Conservation (phyloP, 2,113 vertebrate genomes). For the Cyanoderma ruficeps region DNA sequence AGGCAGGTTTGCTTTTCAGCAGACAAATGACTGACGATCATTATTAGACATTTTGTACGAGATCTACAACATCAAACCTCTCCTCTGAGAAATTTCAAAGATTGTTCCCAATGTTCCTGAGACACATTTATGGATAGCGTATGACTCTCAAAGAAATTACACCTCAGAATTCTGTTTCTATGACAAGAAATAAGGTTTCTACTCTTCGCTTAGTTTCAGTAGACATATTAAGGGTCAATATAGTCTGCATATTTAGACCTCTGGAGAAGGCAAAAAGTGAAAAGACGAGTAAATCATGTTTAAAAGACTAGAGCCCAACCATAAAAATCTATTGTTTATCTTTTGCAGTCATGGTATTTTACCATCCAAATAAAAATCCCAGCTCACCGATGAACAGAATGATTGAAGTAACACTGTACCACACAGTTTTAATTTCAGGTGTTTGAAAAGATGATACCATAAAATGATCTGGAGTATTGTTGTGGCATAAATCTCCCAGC, state of each 20-base stretch:
- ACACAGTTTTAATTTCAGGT: conserved; percentile 34
- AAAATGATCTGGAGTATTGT: conserved; percentile 14
- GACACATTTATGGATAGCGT: not conserved
- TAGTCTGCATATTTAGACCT: not conserved
- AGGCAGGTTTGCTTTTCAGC: not conserved
- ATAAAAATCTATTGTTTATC: conserved; percentile 11
- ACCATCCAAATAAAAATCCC: conserved; percentile 19
- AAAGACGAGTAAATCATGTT: conserved; percentile 23
- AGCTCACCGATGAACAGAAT: not conserved
- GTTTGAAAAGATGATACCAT: conserved; percentile 34
- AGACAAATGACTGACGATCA: not conserved
- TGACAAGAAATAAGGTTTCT: conserved; percentile 19
- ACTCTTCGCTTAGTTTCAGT: not conserved
- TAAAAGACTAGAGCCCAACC: not conserved
- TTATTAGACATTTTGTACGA: not conserved
- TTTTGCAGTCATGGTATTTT: not conserved
- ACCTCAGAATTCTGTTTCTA: conserved; percentile 7
- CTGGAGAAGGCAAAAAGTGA: not conserved
- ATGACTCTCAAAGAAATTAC: not conserved
- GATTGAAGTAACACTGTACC: not conserved
- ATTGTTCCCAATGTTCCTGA: not conserved
- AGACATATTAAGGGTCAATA: not conserved
- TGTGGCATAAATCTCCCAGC: conserved; percentile 14
- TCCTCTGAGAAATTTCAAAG: not conserved
- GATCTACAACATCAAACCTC: not conserved